Evolutionary conservation across 2,888 invertebrate species (phyloP).

Genomic region (Synergus laeviventris): DNA sequence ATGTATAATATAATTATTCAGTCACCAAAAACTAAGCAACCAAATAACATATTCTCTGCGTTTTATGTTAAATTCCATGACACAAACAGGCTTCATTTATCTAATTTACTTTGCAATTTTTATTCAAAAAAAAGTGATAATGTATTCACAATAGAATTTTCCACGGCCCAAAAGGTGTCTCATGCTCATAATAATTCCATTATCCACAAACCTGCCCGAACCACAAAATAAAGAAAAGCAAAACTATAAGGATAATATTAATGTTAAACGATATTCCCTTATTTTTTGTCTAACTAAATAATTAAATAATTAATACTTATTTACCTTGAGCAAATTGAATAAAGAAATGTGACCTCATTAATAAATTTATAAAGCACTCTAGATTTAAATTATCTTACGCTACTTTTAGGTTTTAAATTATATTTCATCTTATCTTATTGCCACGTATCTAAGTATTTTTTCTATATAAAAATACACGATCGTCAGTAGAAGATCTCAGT

Average conservation of each 20-base stretch:
- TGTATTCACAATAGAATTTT: neutral
- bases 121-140: neutral
- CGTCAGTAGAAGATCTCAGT: slow-evolving; percentile 7
- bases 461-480: neutral
- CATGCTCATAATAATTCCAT: neutral
- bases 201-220: neutral
- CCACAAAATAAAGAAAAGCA: neutral
- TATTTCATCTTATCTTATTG: neutral
- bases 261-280: neutral
- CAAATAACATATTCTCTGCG: neutral
- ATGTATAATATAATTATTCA: no score
- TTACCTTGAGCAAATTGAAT: no score
- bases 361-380: neutral
- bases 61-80: neutral
- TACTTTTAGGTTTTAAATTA: neutral
- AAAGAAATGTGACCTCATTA: neutral
- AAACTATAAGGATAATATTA: neutral
- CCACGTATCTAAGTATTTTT: neutral
- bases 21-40: no score
- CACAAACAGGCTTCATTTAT: neutral
- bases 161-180: neutral
- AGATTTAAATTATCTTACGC: neutral
- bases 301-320: no score
- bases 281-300: no score
- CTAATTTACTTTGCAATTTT: neutral